Base-by-base conservation (phyloP, 2,113 vertebrate genomes). In the Gallinago media region DNA sequence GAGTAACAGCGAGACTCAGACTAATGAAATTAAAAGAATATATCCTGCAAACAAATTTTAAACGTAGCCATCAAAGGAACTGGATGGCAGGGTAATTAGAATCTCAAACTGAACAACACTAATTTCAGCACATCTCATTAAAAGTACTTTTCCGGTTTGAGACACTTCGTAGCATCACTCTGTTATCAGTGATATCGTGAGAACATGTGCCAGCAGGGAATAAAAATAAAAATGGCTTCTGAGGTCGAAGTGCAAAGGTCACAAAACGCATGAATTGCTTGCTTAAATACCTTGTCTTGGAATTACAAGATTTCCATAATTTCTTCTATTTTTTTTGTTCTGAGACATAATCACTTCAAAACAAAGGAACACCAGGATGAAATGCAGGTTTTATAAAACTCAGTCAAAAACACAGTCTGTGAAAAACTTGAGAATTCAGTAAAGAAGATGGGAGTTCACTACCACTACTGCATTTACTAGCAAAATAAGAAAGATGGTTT, bases 141-240 rank as follows among this genome's bases (percentile, higher is more conserved):
- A 92, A 96, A 6, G 62, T 50, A 50, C 67, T 88, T 93, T 89
- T 83, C 76, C 96, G 76, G 94, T 97, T 95, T 95, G 58, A 94
- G 75, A 52, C 9, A 78, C 12, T 54, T 42, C 22, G 68, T 17
- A 74, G 72, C 74, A 36, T 62, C 71, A 72, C 27, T 79, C 67
- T 88, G 10, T 71, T 93, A 62, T 56, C 89, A 94, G 71, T 85
- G 92, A 91, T 93, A 81, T n/a, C 65, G 93, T 95, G 81, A 92
- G 76, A 86, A 91, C 47, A n/a, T 0, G 3, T 84, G 46, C 79
- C 40, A 91, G 10, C 34, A 67, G 25, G 58, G 95, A 92, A 92
- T 92, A 31, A 46, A 97, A 96, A 95, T 32, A 87, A 82, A 94
- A 54, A 3, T 6, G 32, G 40, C 56, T 83, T 84, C 46, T 8